These are phyloP conservation scores for Capitella teleta DNA, from an alignment of 1,140 invertebrate genomes.

Conservation along the genomic window DNA sequence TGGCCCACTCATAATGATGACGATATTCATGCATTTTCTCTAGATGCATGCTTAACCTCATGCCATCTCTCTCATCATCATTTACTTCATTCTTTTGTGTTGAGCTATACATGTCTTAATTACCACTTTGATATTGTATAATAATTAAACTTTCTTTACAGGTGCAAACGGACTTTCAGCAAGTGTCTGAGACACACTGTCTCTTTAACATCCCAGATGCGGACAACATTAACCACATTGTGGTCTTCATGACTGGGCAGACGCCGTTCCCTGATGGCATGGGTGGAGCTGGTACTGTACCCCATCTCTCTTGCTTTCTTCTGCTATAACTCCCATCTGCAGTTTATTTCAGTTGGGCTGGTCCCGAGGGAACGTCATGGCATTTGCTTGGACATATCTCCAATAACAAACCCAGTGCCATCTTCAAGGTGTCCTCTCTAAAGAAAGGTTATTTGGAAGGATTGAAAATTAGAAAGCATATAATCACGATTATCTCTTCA, in stretches of 20 bases:
- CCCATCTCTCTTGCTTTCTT: not conserved
- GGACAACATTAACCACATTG: slow-evolving; percentile 86
- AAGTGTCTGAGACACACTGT: slow-evolving; percentile 65
- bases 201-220: slow-evolving; percentile 82
- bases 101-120: too few species aligned
- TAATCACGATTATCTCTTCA: not conserved
- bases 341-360: slow-evolving; percentile 92
- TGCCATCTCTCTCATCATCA: too few species aligned
- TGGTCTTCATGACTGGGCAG: slow-evolving; percentile 85
- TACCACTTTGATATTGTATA: too few species aligned
- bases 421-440: slow-evolving; percentile 83
- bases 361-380: slow-evolving; percentile 76
- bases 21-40: too few species aligned
- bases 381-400: slow-evolving; percentile 81
- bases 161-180: slow-evolving; percentile 87
- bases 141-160: too few species aligned
- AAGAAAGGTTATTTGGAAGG: slow-evolving; percentile 43
- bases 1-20: too few species aligned
- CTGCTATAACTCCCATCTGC: slow-evolving; percentile 20
- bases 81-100: too few species aligned
- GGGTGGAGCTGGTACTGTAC: slow-evolving; percentile 59
- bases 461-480: not conserved
- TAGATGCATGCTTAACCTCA: too few species aligned
- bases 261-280: slow-evolving; percentile 71
- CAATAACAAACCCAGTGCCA: slow-evolving; percentile 86